phyloP scores from a whole-genome alignment of 2,113 vertebrate species.

The Hepsetus odoe region DNA sequence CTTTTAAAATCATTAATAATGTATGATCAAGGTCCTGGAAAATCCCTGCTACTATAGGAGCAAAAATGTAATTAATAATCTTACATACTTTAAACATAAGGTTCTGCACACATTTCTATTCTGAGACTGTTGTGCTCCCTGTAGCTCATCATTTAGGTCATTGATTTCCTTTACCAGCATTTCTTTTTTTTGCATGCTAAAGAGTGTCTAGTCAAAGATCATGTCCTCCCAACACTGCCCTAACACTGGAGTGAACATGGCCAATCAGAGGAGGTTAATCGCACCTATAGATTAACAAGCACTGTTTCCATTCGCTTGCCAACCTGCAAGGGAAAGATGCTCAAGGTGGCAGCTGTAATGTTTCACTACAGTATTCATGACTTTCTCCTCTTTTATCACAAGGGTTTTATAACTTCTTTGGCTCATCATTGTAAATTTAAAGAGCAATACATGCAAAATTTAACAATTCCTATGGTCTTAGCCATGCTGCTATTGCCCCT shows the following conservation, averaged over 20 bases:
- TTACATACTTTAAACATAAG: constrained; percentile 30
- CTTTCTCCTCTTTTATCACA: not conserved
- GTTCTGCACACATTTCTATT: constrained; percentile 24
- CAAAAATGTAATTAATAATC: not conserved
- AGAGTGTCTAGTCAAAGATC: constrained; percentile 22
- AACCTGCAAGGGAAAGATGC: constrained; percentile 16
- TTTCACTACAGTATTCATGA: not conserved
- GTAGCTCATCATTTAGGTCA: constrained; percentile 48
- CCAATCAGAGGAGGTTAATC: constrained; percentile 58
- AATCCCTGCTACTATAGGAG: not conserved
- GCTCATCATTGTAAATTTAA: too few species aligned
- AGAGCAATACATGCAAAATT: too few species aligned
- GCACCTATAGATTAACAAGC: constrained; percentile 57
- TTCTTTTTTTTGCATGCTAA: constrained; percentile 53
- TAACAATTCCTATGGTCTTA: too few species aligned
- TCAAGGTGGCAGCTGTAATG: not conserved
- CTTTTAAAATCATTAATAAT: too few species aligned
- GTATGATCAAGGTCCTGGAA: not conserved
- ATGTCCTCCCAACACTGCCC: constrained; percentile 37
- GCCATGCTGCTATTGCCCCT: too few species aligned
- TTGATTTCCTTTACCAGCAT: constrained; percentile 58
- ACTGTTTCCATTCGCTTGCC: constrained; percentile 45
- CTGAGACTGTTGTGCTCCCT: not conserved
- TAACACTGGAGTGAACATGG: constrained; percentile 28
- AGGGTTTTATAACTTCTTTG: not conserved